Conservation (phyloP, 2,888 invertebrate species). For the Litoditis marina region DNA sequence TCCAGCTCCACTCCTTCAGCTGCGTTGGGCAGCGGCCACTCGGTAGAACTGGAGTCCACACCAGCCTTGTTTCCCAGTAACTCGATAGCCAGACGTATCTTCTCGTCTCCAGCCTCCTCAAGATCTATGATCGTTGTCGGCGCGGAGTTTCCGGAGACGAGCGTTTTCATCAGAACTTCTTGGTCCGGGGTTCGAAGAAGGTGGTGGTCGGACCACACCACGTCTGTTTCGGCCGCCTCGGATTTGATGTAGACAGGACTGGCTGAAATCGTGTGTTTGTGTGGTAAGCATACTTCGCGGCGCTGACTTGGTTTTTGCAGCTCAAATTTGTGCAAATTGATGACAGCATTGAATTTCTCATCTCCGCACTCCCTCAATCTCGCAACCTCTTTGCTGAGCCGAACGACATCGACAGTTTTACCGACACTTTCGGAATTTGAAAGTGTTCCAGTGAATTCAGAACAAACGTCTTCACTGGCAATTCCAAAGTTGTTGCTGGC, state of each 20-base stretch:
- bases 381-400: constrained; percentile 9
- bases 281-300: constrained; percentile 33
- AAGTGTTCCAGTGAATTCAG: neutral
- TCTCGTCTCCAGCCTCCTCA: constrained; percentile 47
- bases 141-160: constrained; percentile 23
- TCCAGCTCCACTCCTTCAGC: constrained; percentile 27
- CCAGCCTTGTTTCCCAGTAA: constrained; percentile 32
- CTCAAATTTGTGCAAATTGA: constrained; percentile 47
- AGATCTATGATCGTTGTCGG: constrained; percentile 21
- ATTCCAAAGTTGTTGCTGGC: neutral
- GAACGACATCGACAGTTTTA: neutral
- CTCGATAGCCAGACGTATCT: constrained; percentile 43
- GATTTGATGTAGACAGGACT: constrained; percentile 40
- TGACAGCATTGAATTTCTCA: constrained; percentile 39
- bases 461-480: neutral
- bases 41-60: constrained; percentile 6
- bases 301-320: constrained; percentile 34
- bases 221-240: constrained; percentile 41
- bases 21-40: constrained; percentile 32
- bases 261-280: constrained; percentile 44
- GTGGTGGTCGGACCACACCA: constrained; percentile 30
- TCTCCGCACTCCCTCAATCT: constrained; percentile 13
- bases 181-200: constrained; percentile 23
- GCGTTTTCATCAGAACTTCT: constrained; percentile 14
- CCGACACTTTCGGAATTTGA: constrained; percentile 3